Evolutionary conservation across 2,113 vertebrate species (phyloP).

Genomic region (Upupa epops): DNA sequence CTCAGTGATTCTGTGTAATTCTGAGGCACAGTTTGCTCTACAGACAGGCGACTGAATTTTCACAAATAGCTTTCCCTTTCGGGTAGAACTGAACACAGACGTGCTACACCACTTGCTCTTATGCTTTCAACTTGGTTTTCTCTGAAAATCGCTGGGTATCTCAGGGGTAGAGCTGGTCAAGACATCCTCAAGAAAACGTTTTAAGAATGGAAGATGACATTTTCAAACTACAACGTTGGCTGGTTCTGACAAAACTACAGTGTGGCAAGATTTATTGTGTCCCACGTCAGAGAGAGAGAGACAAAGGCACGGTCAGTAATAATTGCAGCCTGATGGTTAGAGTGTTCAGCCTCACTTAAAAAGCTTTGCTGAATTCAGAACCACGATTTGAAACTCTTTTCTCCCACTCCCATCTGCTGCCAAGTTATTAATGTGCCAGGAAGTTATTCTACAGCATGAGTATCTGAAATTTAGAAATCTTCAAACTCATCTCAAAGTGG

Average conservation of each 20-base stretch:
- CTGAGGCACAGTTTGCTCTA: background rate
- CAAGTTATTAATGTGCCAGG: conserved; percentile 50
- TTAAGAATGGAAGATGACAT: background rate
- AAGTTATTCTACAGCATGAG: background rate
- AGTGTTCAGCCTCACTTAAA: background rate
- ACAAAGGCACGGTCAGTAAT: background rate
- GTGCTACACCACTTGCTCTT: background rate
- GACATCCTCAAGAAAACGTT: background rate
- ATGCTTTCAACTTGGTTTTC: background rate
- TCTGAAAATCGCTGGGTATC: background rate
- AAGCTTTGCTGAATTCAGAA: conserved; percentile 32
- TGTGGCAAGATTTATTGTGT: background rate
- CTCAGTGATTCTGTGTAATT: too few species aligned
- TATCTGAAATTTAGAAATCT: background rate
- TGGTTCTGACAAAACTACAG: background rate
- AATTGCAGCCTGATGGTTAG: background rate
- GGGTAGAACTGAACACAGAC: background rate
- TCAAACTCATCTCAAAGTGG: background rate
- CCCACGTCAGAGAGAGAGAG: background rate
- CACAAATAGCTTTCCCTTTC: background rate
- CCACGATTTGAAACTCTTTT: background rate
- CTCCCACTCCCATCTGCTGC: conserved; percentile 62
- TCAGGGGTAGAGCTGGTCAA: background rate
- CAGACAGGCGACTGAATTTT: background rate
- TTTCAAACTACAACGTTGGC: background rate